Conservation (phyloP, 2,888 invertebrate genomes). For the Calameuta idolon region DNA sequence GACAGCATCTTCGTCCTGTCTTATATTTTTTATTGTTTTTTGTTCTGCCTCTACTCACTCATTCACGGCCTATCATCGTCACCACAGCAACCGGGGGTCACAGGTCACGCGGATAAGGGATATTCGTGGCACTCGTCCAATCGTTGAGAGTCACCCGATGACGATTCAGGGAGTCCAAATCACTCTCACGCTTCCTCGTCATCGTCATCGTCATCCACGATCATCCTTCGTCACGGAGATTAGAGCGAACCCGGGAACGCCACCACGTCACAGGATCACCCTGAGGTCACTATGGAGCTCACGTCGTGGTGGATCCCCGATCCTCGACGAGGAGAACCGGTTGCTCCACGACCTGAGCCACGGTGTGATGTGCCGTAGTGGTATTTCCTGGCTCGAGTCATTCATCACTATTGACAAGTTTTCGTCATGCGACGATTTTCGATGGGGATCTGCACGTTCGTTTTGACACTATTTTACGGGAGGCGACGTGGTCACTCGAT, state of each 20-base stretch:
- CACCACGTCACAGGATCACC: conserved; percentile 54
- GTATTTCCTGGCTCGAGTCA: conserved; percentile 50
- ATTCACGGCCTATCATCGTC: conserved; percentile 3
- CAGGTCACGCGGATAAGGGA: too few species aligned
- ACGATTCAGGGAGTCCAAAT: too few species aligned
- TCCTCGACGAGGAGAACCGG: conserved; percentile 26
- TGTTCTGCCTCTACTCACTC: conserved; percentile 5
- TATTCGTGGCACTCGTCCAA: too few species aligned
- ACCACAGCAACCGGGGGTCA: background rate
- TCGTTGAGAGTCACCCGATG: too few species aligned
- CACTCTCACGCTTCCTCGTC: background rate
- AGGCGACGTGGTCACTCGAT: too few species aligned
- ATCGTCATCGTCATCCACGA: conserved; percentile 5
- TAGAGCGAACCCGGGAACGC: conserved; percentile 43
- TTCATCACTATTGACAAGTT: background rate
- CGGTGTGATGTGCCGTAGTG: conserved; percentile 64
- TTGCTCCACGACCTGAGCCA: conserved; percentile 19
- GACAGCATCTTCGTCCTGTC: background rate
- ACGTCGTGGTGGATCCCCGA: conserved; percentile 9
- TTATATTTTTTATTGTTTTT: conserved; percentile 5
- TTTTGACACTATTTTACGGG: too few species aligned
- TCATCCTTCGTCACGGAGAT: too few species aligned
- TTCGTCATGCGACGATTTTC: too few species aligned
- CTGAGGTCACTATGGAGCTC: conserved; percentile 20
- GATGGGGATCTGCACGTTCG: too few species aligned